Evolutionary conservation across 2,113 vertebrate species (phyloP), one percentile per base, ranked within the genome.

Genomic region (Trachemys scripta): DNA sequence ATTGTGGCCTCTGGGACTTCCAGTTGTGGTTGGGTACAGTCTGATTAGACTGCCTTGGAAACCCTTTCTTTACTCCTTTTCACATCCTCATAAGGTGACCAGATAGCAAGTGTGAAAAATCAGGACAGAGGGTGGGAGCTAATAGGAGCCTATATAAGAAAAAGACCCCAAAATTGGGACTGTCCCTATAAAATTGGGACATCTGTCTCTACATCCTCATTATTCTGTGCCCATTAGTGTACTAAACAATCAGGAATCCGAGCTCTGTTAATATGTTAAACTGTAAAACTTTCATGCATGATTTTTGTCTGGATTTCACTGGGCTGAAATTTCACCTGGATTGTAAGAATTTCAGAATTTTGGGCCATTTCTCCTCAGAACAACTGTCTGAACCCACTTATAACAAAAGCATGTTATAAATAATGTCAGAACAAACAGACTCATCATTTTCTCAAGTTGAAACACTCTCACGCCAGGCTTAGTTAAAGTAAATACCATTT

Each of bases 351-450:
- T 93, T 93, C 93, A 93, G 62, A 87, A 89, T 93, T 95, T 96
- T 97, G 96, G 96, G 93, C 96, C 47, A 93, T 94, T 94, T 87
- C 82, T 45, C 51, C 72, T 27, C 84, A 96, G 94, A 69, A 97
- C 31, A 97, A 95, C 80, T 85, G 82, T 53, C 92, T 91, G 51
- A 87, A 81, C n/a, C 84, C 85, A 87, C 95, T 95, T 96, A 97
- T 96, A 96, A 95, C 93, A 94, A 97, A 94, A 95, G 96, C 83
- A 83, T 97, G 96, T 92, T 93, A 94, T 93, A 82, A 93, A 94
- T 94, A 97, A 92, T 53, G 86, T 86, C 94, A 95, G 97, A 97
- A 97, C 91, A 96, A 97, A 96, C 89, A 96, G 85, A 87, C 93
- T 95, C 50, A 82, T 93, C 97, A 95, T 97, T 95, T 97, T 95